Conservation (phyloP, 2,888 invertebrate species). For the Nephrocerus scutellatus region DNA sequence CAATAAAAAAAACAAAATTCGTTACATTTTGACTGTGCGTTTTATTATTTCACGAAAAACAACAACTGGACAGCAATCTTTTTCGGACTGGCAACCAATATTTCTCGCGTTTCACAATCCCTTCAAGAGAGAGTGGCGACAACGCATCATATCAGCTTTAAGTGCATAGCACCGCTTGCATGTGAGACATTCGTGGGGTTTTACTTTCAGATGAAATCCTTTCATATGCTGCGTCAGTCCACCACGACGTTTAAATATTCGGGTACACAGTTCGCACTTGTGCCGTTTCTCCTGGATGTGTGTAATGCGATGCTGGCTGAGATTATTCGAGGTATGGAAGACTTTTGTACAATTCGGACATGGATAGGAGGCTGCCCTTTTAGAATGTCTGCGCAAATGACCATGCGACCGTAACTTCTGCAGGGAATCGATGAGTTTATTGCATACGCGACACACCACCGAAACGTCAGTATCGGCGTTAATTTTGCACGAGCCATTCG, state of each 20-base stretch:
- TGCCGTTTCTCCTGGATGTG: conserved; percentile 40
- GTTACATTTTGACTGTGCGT: too few species aligned
- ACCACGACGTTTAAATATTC: conserved; percentile 42
- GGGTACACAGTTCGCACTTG: conserved; percentile 39
- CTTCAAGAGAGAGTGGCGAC: conserved; percentile 40
- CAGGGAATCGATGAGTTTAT: conserved; percentile 16
- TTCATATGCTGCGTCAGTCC: conserved; percentile 44
- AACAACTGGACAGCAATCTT: neutral
- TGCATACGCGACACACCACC: conserved; percentile 17
- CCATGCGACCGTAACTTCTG: conserved; percentile 16
- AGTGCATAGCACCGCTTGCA: conserved; percentile 42
- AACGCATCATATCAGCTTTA: conserved; percentile 45
- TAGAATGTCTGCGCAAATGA: conserved; percentile 15
- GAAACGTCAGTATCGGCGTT: conserved; percentile 14
- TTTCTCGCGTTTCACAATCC: too few species aligned
- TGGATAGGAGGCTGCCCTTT: conserved; percentile 9
- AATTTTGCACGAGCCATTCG: conserved; percentile 17
- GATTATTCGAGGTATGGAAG: conserved; percentile 25
- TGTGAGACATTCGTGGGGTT: conserved; percentile 40
- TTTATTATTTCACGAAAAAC: too few species aligned
- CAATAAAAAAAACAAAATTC: too few species aligned
- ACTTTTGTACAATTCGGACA: conserved; percentile 23
- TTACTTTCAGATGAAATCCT: conserved; percentile 43
- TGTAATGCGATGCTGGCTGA: conserved; percentile 43
- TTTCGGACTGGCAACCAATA: too few species aligned